A percentile compares a stretch with the other conserved stretches of the same genome.
These are phyloP conservation scores for Heliconius hewitsoni DNA, from an alignment of 1,140 invertebrate species.

Conservation along the genomic window DNA sequence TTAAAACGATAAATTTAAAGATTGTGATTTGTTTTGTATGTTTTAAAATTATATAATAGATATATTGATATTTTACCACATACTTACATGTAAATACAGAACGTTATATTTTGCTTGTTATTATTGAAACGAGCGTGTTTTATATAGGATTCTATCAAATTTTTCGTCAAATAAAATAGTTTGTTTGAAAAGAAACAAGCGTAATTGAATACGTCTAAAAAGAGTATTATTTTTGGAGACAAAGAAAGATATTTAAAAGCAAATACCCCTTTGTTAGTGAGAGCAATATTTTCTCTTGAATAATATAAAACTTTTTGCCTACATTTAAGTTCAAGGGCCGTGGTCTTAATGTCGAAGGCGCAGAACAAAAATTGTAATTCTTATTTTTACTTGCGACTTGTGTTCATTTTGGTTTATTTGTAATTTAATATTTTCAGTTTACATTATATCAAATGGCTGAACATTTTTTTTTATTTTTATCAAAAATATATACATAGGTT, in stretches of 20 bases:
- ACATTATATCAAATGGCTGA: not conserved
- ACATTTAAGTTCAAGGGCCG: conserved; percentile 8
- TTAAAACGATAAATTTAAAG: not conserved
- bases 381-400: not conserved
- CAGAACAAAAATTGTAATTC: conserved; percentile 3
- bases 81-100: not conserved
- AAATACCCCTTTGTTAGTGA: conserved; percentile 7
- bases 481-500: too few relatives aligned
- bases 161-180: conserved; percentile 7
- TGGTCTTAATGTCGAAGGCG: not conserved
- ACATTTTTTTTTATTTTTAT: not conserved
- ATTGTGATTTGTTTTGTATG: not conserved
- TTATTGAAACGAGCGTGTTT: not conserved
- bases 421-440: not conserved
- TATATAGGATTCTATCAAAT: not conserved
- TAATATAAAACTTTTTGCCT: conserved; percentile 11
- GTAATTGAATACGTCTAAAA: conserved; percentile 14
- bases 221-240: conserved; percentile 5
- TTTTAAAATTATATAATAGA: too few relatives aligned
- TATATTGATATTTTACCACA: not conserved
- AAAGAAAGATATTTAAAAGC: conserved; percentile 13
- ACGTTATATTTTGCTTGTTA: not conserved
- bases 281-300: conserved; percentile 11
- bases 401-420: not conserved
- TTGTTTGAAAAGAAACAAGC: not conserved